Conservation (phyloP, 2,113 vertebrate genomes). For the Catagonus wagneri region DNA sequence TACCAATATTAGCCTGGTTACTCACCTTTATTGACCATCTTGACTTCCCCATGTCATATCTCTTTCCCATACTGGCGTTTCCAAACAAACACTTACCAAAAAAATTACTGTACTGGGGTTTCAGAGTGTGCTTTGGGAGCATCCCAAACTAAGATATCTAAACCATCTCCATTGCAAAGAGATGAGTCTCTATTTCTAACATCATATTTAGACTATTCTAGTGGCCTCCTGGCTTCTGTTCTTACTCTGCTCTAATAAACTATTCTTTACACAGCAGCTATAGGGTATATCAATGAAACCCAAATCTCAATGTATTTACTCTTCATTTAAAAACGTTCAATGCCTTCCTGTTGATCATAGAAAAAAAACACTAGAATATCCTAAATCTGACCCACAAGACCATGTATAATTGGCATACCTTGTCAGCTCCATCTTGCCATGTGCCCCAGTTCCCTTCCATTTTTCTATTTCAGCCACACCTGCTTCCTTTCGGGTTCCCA, state of each 20-base stretch:
- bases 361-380: background rate
- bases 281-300: background rate
- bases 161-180: no score
- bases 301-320: background rate
- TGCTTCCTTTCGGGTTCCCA: background rate
- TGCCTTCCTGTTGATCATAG: background rate
- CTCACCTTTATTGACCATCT: background rate
- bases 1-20: no score
- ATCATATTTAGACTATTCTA: background rate
- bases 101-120: background rate
- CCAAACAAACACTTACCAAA: background rate
- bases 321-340: background rate
- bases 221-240: background rate
- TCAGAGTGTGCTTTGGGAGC: background rate
- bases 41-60: background rate
- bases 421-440: background rate
- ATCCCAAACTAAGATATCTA: background rate
- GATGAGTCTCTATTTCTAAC: background rate
- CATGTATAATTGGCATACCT: background rate
- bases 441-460: background rate
- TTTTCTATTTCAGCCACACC: background rate
- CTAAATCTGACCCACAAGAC: background rate
- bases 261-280: background rate
- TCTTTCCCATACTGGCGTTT: background rate
- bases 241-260: background rate